Evolutionary conservation across 2,888 invertebrate species (phyloP).

Genomic region (Cryptus viduatorius): DNA sequence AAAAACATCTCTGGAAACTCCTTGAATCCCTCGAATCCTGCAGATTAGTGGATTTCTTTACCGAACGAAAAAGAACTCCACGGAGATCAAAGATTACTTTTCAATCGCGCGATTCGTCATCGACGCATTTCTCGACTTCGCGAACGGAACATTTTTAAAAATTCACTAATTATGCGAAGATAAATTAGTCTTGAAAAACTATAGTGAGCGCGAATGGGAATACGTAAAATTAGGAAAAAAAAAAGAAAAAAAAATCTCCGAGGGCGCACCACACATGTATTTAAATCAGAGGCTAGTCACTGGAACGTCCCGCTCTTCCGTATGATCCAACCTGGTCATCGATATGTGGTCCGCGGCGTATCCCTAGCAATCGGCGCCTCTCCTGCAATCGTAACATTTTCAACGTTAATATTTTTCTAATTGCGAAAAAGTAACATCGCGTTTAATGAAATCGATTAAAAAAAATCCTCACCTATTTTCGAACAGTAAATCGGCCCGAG

Average conservation of each 20-base stretch:
- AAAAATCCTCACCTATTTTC: constrained; percentile 75
- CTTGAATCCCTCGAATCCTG: constrained; percentile 5
- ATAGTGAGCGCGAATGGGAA: constrained; percentile 19
- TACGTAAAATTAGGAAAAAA: constrained; percentile 26
- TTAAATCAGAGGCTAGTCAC: constrained; percentile 79
- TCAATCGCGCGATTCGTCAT: neutral
- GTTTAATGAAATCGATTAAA: neutral
- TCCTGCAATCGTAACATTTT: constrained; percentile 68
- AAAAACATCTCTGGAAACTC: neutral
- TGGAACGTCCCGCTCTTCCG: constrained; percentile 75
- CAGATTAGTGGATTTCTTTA: constrained; percentile 4
- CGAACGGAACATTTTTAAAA: neutral
- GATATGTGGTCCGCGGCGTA: constrained; percentile 82
- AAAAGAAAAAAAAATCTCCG: constrained; percentile 74
- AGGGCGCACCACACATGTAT: constrained; percentile 82
- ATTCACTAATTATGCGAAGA: neutral
- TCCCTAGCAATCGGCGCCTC: constrained; percentile 80
- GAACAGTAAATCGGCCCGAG: constrained; percentile 86
- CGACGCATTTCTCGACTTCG: neutral
- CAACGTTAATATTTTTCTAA: constrained; percentile 23
- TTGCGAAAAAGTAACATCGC: neutral
- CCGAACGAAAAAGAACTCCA: constrained; percentile 1
- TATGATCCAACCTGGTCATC: constrained; percentile 78
- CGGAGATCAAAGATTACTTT: neutral
- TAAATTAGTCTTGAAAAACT: constrained; percentile 26